phyloP scores from a whole-genome alignment of 1,140 invertebrate genomes.

The Pararge aegeria region DNA sequence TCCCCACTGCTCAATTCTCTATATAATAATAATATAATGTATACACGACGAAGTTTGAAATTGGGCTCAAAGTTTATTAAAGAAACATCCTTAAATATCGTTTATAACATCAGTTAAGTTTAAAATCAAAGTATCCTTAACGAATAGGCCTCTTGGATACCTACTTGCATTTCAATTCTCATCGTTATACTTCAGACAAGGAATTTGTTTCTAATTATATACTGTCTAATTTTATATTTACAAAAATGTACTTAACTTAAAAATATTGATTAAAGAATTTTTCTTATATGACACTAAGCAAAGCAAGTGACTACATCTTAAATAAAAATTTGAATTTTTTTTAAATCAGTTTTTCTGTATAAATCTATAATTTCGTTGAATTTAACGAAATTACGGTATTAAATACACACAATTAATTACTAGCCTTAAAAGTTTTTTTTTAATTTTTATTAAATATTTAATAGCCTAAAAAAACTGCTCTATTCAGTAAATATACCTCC shows the following conservation, averaged over 20 bases:
- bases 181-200: too few species aligned
- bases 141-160: slow-evolving; percentile 37
- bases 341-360: too few species aligned
- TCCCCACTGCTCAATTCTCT: too few species aligned
- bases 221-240: not conserved
- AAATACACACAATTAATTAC: too few species aligned
- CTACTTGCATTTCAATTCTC: slow-evolving; percentile 28
- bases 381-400: not conserved
- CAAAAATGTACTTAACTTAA: not conserved
- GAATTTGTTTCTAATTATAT: not conserved
- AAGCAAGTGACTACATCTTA: not conserved
- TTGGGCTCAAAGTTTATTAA: slow-evolving; percentile 55
- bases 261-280: not conserved
- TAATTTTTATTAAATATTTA: too few species aligned
- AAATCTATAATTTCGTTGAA: too few species aligned
- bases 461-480: too few species aligned
- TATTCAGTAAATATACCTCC: too few species aligned
- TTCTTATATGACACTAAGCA: not conserved
- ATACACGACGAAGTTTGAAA: slow-evolving; percentile 46
- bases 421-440: too few species aligned
- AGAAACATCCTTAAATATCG: slow-evolving; percentile 33
- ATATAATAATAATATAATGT: not conserved
- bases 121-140: slow-evolving; percentile 16
- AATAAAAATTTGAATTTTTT: not conserved
- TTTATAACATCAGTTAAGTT: not conserved